A percentile compares a stretch with the other conserved stretches of the same genome.
phyloP scores from a whole-genome alignment of 2,797 vertebrate genomes.

The Calcarius lapponicus region DNA sequence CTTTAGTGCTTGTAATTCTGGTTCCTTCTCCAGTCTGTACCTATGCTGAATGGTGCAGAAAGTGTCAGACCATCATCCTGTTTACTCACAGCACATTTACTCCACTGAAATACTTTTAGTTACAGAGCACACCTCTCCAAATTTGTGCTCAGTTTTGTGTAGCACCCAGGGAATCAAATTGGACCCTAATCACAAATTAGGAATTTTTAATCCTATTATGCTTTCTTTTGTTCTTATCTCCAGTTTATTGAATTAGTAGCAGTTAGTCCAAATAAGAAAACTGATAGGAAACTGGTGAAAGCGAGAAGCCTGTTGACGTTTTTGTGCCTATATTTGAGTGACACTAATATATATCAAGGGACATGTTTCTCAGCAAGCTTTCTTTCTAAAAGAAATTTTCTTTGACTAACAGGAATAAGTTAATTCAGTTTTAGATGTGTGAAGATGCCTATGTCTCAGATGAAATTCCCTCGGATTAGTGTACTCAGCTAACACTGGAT shows the following conservation, averaged over 20 bases:
- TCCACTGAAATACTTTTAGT: background rate
- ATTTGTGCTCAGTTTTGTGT: background rate
- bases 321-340: background rate
- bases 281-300: background rate
- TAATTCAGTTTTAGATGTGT: background rate
- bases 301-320: background rate
- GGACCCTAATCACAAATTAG: background rate
- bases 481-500: background rate
- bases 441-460: background rate
- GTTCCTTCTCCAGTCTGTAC: background rate
- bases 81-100: background rate
- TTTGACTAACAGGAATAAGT: background rate
- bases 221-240: background rate
- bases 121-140: background rate
- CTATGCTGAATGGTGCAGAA: background rate
- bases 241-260: background rate
- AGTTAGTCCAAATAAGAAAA: background rate
- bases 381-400: background rate
- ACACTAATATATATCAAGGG: background rate
- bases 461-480: background rate
- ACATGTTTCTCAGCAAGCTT: background rate
- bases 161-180: background rate
- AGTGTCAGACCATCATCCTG: accelerated
- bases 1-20: background rate
- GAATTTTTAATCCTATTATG: background rate